Conservation (phyloP, 2,888 invertebrate species). For the Cenopis cana region DNA sequence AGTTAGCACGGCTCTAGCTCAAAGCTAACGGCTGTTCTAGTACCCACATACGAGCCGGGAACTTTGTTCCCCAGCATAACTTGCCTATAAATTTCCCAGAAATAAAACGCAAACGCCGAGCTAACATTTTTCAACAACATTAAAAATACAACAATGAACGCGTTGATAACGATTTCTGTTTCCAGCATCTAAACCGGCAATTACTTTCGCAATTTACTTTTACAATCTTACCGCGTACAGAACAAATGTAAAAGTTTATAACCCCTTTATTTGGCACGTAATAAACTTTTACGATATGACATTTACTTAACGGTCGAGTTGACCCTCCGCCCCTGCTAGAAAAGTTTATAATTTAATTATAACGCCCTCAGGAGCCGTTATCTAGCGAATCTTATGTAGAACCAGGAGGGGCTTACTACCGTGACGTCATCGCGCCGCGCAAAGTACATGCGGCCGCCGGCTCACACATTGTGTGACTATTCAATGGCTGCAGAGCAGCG, state of each 20-base stretch:
- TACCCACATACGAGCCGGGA: not conserved
- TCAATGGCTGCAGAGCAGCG: no score
- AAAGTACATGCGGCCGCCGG: no score
- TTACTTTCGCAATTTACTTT: conserved; percentile 63
- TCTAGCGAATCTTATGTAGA: conserved; percentile 48
- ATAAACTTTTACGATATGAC: conserved; percentile 82
- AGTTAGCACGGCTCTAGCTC: conserved; percentile 15
- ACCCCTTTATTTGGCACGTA: conserved; percentile 82
- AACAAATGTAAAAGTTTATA: conserved; percentile 76
- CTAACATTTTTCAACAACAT: conserved; percentile 19
- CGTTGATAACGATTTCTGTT: conserved; percentile 39
- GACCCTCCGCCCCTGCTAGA: conserved; percentile 72
- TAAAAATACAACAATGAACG: conserved; percentile 35
- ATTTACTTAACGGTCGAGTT: conserved; percentile 79
- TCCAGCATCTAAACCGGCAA: conserved; percentile 40
- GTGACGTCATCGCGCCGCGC: no score
- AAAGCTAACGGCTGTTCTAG: conserved; percentile 19
- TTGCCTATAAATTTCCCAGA: conserved; percentile 29
- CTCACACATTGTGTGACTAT: no score
- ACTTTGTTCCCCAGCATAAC: conserved; percentile 24
- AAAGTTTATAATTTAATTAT: conserved; percentile 85
- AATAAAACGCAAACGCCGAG: conserved; percentile 26
- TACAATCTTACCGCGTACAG: conserved; percentile 67
- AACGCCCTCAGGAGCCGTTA: conserved; percentile 77
- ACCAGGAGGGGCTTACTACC: no score